A percentile compares a stretch with the other conserved stretches of the same genome.
These are phyloP conservation scores for Malurus leucopterus DNA, from an alignment of 2,797 vertebrate genomes.

Conservation along the genomic window DNA sequence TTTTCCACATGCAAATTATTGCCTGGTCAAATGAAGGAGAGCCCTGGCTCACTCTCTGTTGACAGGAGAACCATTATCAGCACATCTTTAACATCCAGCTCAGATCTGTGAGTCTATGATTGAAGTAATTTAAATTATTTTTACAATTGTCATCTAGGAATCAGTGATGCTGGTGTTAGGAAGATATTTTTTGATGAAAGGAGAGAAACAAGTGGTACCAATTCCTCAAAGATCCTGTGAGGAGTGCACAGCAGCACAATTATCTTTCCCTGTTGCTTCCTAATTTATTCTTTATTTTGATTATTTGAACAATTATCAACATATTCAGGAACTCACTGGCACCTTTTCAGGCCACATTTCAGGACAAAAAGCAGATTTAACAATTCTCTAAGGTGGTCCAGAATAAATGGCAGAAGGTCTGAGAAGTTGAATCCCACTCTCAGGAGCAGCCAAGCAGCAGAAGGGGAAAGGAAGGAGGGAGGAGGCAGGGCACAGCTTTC, in stretches of 20 bases:
- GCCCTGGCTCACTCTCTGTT: fast-evolving
- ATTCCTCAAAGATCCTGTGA: neutral
- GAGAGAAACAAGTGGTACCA: neutral
- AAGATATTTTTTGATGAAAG: neutral
- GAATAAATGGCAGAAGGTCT: neutral
- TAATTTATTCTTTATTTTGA: neutral
- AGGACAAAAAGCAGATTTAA: neutral
- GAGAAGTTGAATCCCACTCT: neutral
- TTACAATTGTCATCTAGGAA: neutral
- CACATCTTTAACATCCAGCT: neutral
- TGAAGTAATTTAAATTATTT: neutral
- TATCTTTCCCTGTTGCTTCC: neutral
- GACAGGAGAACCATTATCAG: neutral
- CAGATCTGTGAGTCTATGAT: neutral
- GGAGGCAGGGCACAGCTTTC: neutral
- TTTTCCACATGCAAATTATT: neutral
- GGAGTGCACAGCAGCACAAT: neutral
- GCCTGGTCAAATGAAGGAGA: neutral
- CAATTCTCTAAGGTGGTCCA: neutral
- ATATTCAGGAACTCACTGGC: neutral
- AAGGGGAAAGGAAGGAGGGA: neutral
- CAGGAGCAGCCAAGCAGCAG: neutral
- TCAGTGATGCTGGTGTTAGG: neutral
- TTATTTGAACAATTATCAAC: neutral
- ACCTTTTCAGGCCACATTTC: neutral